Evolutionary conservation across 2,113 vertebrate genomes (phyloP).

Genomic region (Dolichotis patagonum): DNA sequence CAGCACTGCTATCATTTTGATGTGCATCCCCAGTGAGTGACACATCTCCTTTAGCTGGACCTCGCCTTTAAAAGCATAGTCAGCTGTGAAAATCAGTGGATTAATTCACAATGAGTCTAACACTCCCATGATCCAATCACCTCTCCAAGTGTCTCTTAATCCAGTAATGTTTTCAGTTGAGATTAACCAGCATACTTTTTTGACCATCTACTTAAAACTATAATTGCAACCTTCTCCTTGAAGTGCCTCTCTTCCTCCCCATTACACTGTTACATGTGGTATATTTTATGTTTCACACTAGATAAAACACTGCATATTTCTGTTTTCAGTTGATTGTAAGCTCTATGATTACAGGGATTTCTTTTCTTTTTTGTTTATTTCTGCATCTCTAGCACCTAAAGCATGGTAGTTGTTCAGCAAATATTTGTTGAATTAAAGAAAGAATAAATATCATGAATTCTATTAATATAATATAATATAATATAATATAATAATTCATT

Average conservation of each 20-base stretch:
- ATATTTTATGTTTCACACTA: not conserved
- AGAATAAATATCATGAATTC: not conserved
- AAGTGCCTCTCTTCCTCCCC: not conserved
- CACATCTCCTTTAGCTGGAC: not conserved
- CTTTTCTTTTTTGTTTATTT: not conserved
- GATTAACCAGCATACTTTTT: not conserved
- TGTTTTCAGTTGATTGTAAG: not conserved
- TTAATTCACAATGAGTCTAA: not conserved
- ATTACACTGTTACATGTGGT: not conserved
- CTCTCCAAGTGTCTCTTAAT: not conserved
- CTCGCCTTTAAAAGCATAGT: not conserved
- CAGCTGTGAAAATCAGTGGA: not conserved
- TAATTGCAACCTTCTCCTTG: not conserved
- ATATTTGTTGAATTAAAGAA: not conserved
- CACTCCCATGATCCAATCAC: not conserved
- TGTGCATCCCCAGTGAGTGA: not conserved
- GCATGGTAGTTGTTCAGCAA: not conserved
- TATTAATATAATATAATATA: not conserved
- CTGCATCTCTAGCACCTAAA: not conserved
- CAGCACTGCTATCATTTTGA: not conserved
- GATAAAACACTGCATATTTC: not conserved
- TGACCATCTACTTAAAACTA: not conserved
- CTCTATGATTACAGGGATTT: not conserved
- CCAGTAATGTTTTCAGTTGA: not conserved
- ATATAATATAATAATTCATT: no score